A percentile compares a stretch with the other conserved stretches of the same genome.
Evolutionary conservation across 2,888 invertebrate species (phyloP).

Genomic region (Drosophila setosimentum): DNA sequence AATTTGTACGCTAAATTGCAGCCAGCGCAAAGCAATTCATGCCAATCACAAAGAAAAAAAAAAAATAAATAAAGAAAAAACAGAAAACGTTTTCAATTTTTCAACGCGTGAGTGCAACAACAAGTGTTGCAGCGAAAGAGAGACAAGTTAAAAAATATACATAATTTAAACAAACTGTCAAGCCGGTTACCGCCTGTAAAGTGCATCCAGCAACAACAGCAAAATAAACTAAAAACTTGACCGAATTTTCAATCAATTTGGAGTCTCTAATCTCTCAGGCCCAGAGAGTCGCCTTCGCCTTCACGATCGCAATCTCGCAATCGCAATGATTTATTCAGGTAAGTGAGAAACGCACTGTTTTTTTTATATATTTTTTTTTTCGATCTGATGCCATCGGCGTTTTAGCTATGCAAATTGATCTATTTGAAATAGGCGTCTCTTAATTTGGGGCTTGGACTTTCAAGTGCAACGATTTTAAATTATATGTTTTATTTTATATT

Average conservation of each 20-base stretch:
- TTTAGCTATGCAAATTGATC: constrained; percentile 66
- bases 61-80: constrained; percentile 18
- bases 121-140: constrained; percentile 24
- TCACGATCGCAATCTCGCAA: constrained; percentile 48
- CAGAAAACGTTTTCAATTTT: constrained; percentile 53
- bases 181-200: constrained; percentile 69
- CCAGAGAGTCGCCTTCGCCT: constrained; percentile 53
- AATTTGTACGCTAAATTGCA: constrained; percentile 47
- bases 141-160: constrained; percentile 17
- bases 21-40: constrained; percentile 57
- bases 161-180: constrained; percentile 52
- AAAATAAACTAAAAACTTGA: constrained; percentile 63
- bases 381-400: constrained; percentile 35
- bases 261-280: constrained; percentile 65
- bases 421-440: constrained; percentile 33
- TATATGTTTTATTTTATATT: constrained; percentile 21
- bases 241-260: constrained; percentile 70
- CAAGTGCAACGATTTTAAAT: constrained; percentile 49
- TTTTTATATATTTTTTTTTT: not conserved
- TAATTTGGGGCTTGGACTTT: constrained; percentile 36
- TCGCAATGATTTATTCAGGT: constrained; percentile 78
- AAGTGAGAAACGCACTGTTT: constrained; percentile 62
- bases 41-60: constrained; percentile 5
- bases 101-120: constrained; percentile 44
- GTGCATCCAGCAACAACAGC: constrained; percentile 57